These are phyloP conservation scores for Coregonus clupeaformis DNA, from an alignment of 2,113 vertebrate genomes.

Conservation along the genomic window DNA sequence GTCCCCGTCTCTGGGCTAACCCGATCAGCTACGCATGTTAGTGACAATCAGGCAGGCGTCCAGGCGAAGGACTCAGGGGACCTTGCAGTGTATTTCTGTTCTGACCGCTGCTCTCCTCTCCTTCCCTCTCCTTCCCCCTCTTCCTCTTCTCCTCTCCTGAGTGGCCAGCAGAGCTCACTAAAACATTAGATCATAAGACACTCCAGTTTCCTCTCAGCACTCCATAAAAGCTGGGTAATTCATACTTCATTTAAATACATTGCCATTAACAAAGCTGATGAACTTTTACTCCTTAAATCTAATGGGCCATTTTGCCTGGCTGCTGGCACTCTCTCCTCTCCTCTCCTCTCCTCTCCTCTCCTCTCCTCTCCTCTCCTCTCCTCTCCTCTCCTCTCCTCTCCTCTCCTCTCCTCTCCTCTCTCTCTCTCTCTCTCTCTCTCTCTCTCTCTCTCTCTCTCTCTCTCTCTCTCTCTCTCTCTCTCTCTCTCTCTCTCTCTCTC, in stretches of 20 bases:
- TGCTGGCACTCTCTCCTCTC: slow-evolving; percentile 39
- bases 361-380: not conserved
- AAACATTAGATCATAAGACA: slow-evolving; percentile 73
- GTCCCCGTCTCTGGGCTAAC: slow-evolving; percentile 66
- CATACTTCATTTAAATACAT: slow-evolving; percentile 75
- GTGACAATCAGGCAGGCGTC: slow-evolving; percentile 72
- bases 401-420: not conserved
- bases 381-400: not conserved
- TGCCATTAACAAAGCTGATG: slow-evolving; percentile 74
- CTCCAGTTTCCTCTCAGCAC: slow-evolving; percentile 68
- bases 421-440: slow-evolving; percentile 10
- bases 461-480: slow-evolving; percentile 32
- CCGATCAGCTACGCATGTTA: slow-evolving; percentile 73
- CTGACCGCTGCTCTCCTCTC: slow-evolving; percentile 17
- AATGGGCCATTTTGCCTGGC: slow-evolving; percentile 68
- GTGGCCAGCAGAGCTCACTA: slow-evolving; percentile 65
- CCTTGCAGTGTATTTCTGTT: slow-evolving; percentile 53
- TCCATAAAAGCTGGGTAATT: slow-evolving; percentile 76
- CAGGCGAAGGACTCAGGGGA: slow-evolving; percentile 67
- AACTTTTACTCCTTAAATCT: slow-evolving; percentile 75
- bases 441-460: slow-evolving; percentile 13
- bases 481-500: slow-evolving; percentile 2
- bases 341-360: slow-evolving; percentile 6
- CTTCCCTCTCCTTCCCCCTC: slow-evolving; percentile 21
- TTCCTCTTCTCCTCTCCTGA: slow-evolving; percentile 46